Evolutionary conservation across 92 coral and sea anemone species (phyloP), one percentile per base, ranked within the genome.

Genomic region (Hydrozoanthus gracilis): DNA sequence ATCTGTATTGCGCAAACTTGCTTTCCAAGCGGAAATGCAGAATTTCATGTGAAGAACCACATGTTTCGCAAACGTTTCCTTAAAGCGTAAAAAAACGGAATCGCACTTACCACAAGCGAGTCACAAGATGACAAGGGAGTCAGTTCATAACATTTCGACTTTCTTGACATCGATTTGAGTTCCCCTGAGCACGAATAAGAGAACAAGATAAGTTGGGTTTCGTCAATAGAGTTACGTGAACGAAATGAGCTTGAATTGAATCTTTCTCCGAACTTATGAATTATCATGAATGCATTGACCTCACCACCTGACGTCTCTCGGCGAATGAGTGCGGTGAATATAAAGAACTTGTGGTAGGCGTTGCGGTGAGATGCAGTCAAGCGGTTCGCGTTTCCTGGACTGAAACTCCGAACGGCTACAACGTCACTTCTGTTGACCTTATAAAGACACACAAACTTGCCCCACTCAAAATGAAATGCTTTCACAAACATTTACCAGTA

Each of bases 51-150:
- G 18, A 80, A 20, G 66, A 45, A 65, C 47, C n/a, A 9, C 27
- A 79, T 44, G 1, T n/a, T 46, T 60, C 46, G 61, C 54, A 49
- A 13, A n/a, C 27, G 48, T 3, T 35, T 45, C 20, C 46, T 68
- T 15, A 3, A 6, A 15, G 7, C 44, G 51, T 15, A 50, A 48
- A 17, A 27, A 27, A 27, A 27, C 39, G 39, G 39, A 27, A 27
- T 27, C 39, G 39, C 39, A 16, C 73, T 12, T 66, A 66, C 73
- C 73, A 16, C 85, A 60, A 80, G 45, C 3, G 85, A 80, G 45
- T 80, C 85, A 35, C 85, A 17, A 65, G 75, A 65, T 6, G 85
- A 80, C 15, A 80, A 70, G 13, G 85, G 85, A 47, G 85, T 80
- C 49, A 80, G 14, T 27, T 80, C 85, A 65, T 80, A 80, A 47